Evolutionary conservation across 1,140 invertebrate species (phyloP).

Genomic region (Micrasema minimum): DNA sequence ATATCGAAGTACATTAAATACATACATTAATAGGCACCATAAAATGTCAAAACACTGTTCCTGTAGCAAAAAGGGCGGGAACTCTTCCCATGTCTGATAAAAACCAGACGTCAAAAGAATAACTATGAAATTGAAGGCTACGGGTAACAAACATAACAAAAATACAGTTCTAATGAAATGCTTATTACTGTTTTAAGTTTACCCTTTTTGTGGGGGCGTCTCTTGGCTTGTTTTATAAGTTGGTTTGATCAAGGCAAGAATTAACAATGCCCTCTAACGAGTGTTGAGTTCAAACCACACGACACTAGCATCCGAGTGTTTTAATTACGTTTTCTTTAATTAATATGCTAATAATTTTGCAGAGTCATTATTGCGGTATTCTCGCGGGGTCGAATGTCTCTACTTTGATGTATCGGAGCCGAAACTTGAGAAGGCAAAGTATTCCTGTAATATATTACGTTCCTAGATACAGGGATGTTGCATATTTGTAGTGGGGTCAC

Average conservation of each 20-base stretch:
- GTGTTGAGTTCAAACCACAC: constrained; percentile 44
- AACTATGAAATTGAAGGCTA: neutral
- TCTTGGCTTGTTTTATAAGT: neutral
- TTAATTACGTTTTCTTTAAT: constrained; percentile 61
- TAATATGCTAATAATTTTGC: constrained; percentile 68
- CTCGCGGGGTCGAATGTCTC: constrained; percentile 62
- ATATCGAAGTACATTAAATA: constrained; percentile 26
- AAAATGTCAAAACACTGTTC: constrained; percentile 21
- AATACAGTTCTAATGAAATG: too few species aligned
- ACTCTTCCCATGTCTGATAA: constrained; percentile 9
- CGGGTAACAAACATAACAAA: neutral
- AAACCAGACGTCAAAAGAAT: neutral
- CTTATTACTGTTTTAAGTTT: too few species aligned
- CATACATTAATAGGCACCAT: constrained; percentile 21
- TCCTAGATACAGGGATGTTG: neutral
- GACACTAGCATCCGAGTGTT: constrained; percentile 43
- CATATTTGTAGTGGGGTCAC: neutral
- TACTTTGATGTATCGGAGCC: constrained; percentile 61
- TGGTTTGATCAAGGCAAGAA: neutral
- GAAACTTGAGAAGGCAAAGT: constrained; percentile 49
- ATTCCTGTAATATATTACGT: neutral
- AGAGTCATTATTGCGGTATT: constrained; percentile 67
- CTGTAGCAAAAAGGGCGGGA: constrained; percentile 11
- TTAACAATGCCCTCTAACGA: constrained; percentile 52
- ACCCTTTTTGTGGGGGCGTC: too few species aligned